Evolutionary conservation across 2,888 invertebrate genomes (phyloP).

Genomic region (Zaprionus obscuricornis): DNA sequence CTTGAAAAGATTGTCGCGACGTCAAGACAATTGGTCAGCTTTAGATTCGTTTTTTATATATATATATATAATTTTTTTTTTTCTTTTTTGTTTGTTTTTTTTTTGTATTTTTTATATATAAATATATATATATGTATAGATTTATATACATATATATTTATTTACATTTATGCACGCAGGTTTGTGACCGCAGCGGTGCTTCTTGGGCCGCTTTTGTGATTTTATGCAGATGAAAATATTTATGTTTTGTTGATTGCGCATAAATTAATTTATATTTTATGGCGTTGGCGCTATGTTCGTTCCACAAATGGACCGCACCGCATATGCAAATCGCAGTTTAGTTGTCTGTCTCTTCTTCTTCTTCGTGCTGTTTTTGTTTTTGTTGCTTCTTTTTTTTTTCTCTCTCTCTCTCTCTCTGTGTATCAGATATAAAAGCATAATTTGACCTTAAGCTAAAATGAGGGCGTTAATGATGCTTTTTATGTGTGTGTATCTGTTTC

Average conservation of each 20-base stretch:
- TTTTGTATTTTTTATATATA: slow-evolving; percentile 36
- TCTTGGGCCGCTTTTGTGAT: slow-evolving; percentile 72
- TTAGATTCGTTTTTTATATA: slow-evolving; percentile 35
- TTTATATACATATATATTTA: slow-evolving; percentile 18
- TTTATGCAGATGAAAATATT: slow-evolving; percentile 79
- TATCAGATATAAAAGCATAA: slow-evolving; percentile 67
- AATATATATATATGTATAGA: slow-evolving; percentile 23
- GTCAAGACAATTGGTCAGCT: slow-evolving; percentile 64
- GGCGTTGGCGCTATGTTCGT: slow-evolving; percentile 75
- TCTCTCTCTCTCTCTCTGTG: too few species aligned
- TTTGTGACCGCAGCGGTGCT: slow-evolving; percentile 56
- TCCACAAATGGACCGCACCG: slow-evolving; percentile 72
- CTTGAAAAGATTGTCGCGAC: slow-evolving; percentile 63
- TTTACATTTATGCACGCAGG: slow-evolving; percentile 52
- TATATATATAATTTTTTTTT: slow-evolving; percentile 11
- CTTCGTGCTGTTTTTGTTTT: slow-evolving; percentile 16
- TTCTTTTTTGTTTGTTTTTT: slow-evolving; percentile 15
- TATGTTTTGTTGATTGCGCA: slow-evolving; percentile 79
- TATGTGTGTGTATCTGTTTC: slow-evolving; percentile 39
- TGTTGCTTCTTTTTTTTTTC: slow-evolving; percentile 23
- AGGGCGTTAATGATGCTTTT: slow-evolving; percentile 80
- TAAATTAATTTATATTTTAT: slow-evolving; percentile 79
- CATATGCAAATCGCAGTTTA: slow-evolving; percentile 66
- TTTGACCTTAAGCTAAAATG: slow-evolving; percentile 78
- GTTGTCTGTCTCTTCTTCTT: slow-evolving; percentile 35